Percentiles rank a stretch among this genome's conserved stretches.
phyloP scores from a whole-genome alignment of 2,888 invertebrate genomes.

The Ennomos fuscantarius region DNA sequence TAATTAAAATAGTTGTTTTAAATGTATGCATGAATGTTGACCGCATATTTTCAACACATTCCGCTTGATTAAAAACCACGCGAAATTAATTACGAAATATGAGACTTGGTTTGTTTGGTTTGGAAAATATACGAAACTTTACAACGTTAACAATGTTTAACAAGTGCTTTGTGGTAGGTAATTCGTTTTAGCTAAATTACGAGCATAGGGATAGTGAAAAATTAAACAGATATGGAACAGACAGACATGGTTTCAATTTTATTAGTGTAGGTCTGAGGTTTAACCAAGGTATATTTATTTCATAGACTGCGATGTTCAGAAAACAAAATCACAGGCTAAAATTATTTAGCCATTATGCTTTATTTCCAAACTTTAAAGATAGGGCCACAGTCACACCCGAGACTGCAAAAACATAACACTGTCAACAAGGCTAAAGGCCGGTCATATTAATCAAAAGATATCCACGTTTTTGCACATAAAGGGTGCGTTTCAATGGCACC shows the following conservation, averaged over 20 bases:
- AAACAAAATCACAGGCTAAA: too few relatives aligned
- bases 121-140: slow-evolving; percentile 15
- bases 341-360: too few relatives aligned
- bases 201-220: too few relatives aligned
- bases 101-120: slow-evolving; percentile 25
- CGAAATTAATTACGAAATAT: slow-evolving; percentile 52
- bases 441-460: slow-evolving; percentile 80
- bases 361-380: too few relatives aligned
- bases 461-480: slow-evolving; percentile 75
- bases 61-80: slow-evolving; percentile 64
- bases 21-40: slow-evolving; percentile 60
- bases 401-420: slow-evolving; percentile 19
- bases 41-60: slow-evolving; percentile 65
- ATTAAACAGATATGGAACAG: too few relatives aligned
- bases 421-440: slow-evolving; percentile 39
- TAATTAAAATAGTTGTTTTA: slow-evolving; percentile 70
- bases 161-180: slow-evolving; percentile 1
- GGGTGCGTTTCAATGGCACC: slow-evolving; percentile 79
- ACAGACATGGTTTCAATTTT: too few relatives aligned
- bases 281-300: too few relatives aligned
- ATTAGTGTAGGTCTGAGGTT: too few relatives aligned
- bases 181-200: not conserved
- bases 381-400: too few relatives aligned
- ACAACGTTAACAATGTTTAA: slow-evolving; percentile 11
- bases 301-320: too few relatives aligned